These are phyloP conservation scores for Labeo rohita DNA, from an alignment of 2,113 vertebrate genomes.

Conservation along the genomic window DNA sequence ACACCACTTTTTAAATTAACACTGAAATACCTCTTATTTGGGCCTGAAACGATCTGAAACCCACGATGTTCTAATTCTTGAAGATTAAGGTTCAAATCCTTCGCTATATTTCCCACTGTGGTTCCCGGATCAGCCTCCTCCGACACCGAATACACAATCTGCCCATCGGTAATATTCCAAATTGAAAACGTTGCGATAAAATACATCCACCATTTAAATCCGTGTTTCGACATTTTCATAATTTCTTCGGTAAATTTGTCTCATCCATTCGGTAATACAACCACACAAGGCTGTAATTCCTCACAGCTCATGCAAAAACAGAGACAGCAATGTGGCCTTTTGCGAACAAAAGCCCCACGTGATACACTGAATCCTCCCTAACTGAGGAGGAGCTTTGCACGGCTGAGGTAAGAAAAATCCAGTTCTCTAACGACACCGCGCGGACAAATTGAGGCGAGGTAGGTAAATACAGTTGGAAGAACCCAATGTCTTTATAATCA, in stretches of 20 bases:
- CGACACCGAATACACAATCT: constrained; percentile 54
- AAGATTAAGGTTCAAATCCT: constrained; percentile 54
- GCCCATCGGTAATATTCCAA: constrained; percentile 47
- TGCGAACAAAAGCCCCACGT: constrained; percentile 41
- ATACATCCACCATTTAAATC: constrained; percentile 23
- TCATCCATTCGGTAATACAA: background rate
- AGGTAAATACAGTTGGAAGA: background rate
- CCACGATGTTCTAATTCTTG: constrained; percentile 58
- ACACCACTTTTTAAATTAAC: constrained; percentile 69
- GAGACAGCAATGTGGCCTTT: background rate
- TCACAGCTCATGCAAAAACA: background rate
- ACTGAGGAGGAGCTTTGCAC: background rate
- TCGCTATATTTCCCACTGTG: constrained; percentile 52
- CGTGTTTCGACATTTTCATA: background rate
- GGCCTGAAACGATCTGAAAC: constrained; percentile 65
- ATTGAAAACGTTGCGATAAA: constrained; percentile 29
- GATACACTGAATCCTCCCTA: background rate
- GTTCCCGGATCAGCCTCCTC: constrained; percentile 55
- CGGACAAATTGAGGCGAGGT: constrained; percentile 4
- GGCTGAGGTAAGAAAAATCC: background rate
- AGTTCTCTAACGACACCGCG: constrained; percentile 44
- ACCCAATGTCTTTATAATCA: background rate
- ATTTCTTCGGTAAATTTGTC: background rate
- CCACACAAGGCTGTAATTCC: background rate
- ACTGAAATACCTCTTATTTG: constrained; percentile 60